phyloP scores from a whole-genome alignment of 35 echinoderm and acorn worm genomes.

The Eucidaris tribuloides region DNA sequence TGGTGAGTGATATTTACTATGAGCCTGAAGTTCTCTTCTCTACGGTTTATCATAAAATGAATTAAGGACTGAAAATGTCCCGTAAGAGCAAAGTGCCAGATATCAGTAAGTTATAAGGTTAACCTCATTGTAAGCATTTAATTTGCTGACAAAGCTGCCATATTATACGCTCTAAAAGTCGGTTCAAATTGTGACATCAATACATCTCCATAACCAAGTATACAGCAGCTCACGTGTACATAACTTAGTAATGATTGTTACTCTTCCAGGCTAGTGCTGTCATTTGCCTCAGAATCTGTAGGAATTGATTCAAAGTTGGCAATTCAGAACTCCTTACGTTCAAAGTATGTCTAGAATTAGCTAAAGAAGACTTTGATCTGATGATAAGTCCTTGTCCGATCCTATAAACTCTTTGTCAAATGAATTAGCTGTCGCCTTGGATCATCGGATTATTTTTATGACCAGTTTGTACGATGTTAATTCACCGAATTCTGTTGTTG shows the following conservation, averaged over 20 bases:
- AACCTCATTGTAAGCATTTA: neutral
- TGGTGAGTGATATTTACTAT: neutral
- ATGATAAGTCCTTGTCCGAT: neutral
- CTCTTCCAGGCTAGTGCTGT: constrained; percentile 18
- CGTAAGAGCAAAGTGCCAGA: constrained; percentile 18
- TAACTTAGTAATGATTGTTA: constrained; percentile 26
- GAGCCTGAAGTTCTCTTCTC: neutral
- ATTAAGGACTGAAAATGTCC: constrained; percentile 23
- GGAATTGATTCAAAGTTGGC: constrained; percentile 14
- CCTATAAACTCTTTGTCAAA: neutral
- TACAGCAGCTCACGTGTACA: neutral
- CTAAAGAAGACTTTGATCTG: neutral
- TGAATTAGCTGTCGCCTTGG: constrained; percentile 5
- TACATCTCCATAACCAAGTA: constrained; percentile 26
- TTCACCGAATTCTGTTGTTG: neutral
- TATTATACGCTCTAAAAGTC: constrained; percentile 52
- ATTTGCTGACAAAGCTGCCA: neutral
- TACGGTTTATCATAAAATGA: too few species aligned
- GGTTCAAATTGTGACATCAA: constrained; percentile 24
- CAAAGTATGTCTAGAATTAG: constrained; percentile 20
- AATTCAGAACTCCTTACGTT: constrained; percentile 35
- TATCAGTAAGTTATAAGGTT: neutral
- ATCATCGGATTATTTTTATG: neutral
- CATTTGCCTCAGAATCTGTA: constrained; percentile 43
- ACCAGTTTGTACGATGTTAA: neutral